Percentiles rank a stretch among this genome's conserved stretches.
These are phyloP conservation scores for Leptinotarsa defecta DNA, from an alignment of 1,140 invertebrate species.

Conservation along the genomic window DNA sequence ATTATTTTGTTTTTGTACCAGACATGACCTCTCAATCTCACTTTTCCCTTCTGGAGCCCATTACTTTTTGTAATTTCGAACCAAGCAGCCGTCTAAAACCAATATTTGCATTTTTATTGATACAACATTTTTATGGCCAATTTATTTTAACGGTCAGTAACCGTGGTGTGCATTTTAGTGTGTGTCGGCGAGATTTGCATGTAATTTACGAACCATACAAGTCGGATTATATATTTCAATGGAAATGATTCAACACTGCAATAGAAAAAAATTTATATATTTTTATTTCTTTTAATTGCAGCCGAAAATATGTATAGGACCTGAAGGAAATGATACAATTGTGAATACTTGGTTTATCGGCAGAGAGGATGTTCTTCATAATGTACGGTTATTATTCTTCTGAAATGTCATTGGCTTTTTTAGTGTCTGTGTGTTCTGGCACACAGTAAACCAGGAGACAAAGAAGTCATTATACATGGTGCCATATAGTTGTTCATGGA, in stretches of 20 bases:
- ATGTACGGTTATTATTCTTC: no score
- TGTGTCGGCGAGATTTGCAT: neutral
- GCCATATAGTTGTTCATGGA: no score
- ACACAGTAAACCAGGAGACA: no score
- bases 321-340: no score
- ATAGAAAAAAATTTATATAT: neutral
- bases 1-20: no score
- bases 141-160: slow-evolving; percentile 2
- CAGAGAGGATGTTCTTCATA: no score
- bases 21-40: no score
- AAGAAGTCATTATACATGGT: no score
- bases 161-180: slow-evolving; percentile 2
- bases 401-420: no score
- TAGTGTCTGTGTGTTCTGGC: no score
- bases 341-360: no score
- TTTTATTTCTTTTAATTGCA: neutral
- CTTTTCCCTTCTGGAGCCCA: neutral
- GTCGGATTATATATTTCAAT: neutral
- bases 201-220: slow-evolving; percentile 6
- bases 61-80: neutral
- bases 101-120: slow-evolving; percentile 9
- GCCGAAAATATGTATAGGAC: neutral
- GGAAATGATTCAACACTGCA: neutral
- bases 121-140: neutral
- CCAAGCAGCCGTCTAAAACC: neutral